These are phyloP conservation scores for Manis javanica DNA, from an alignment of 2,797 vertebrate species.

Conservation along the genomic window DNA sequence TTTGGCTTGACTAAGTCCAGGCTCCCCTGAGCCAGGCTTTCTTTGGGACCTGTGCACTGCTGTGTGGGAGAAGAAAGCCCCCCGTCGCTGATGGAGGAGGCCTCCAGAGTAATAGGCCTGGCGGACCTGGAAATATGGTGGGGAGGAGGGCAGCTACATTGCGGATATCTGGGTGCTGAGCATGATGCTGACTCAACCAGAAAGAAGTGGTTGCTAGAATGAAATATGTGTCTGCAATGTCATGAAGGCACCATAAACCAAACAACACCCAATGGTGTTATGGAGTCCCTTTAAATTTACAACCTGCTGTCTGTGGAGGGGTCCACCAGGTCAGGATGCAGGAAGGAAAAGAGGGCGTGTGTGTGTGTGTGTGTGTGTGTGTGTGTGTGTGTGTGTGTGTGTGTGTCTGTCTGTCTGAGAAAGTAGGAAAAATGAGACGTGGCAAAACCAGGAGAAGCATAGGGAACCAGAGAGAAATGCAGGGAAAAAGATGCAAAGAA, in stretches of 20 bases:
- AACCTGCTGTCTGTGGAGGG: not conserved
- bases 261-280: not conserved
- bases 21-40: not conserved
- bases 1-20: not conserved
- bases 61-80: not conserved
- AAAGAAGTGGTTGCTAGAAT: not conserved
- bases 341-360: not conserved
- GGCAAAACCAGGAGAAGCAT: not conserved
- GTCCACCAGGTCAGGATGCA: not conserved
- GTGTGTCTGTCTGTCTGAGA: not conserved
- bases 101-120: too few relatives aligned
- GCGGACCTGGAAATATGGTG: fast-evolving
- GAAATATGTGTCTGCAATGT: constrained; percentile 53
- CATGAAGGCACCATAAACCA: not conserved
- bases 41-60: too few relatives aligned
- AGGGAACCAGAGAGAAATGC: not conserved
- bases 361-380: too few relatives aligned
- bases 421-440: not conserved
- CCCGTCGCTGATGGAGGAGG: not conserved
- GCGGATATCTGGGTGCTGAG: not conserved
- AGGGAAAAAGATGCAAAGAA: not conserved
- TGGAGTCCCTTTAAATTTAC: constrained; percentile 47
- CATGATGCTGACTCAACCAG: not conserved
- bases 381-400: not conserved
- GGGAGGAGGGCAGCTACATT: fast-evolving